Base-by-base conservation (phyloP, 2,113 vertebrate genomes). In the Oenanthe oenanthe region DNA sequence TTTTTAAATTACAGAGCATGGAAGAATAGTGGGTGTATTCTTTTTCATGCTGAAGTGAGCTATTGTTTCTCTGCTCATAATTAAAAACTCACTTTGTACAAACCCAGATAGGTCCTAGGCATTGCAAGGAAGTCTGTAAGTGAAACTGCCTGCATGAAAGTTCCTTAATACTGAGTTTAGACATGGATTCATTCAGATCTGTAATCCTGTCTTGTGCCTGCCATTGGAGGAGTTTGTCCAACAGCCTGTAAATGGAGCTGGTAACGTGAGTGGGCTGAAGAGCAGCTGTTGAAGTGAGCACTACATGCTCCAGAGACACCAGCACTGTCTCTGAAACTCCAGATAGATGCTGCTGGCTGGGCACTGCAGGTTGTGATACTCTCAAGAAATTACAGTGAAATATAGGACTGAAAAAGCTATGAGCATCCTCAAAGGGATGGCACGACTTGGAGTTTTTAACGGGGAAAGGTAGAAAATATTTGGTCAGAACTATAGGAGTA, bases 41-140 rank as follows among this genome's bases (percentile, higher is more conserved):
- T 85, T 93, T 93, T 74, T 84, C 68, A 75, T 72, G 53, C 42
- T 93, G 82, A 94, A 95, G 31, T 61, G 53, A 90, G 57, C 92
- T 93, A 85, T 96, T 96, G 93, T 95, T 96, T 92, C 68, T 84
- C 38, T 53, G 77, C 53, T 75, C 20, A 3, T 90, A 86, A 93
- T 92, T 92, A 87, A 94, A 92, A 86, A 29, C 63, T 84, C 3
- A 1, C 40, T 48, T 75, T 86, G 80, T 76, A 80, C 77, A 84
- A 93, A 42, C 22, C 84, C 38, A 17, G 6, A 82, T 74, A 66
- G 60, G 54, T 62, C n/a, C 40, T 80, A n/a, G 21, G 60, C 75
- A 57, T 29, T 45, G 51, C 2, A 7, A 48, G 54, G 51, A 63
- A 65, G 67, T 51, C 48, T 32, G 24, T 66, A 43, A 57, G 31